Base-by-base conservation (phyloP, 2,888 invertebrate genomes). In the Petrolisthes manimaculis region DNA sequence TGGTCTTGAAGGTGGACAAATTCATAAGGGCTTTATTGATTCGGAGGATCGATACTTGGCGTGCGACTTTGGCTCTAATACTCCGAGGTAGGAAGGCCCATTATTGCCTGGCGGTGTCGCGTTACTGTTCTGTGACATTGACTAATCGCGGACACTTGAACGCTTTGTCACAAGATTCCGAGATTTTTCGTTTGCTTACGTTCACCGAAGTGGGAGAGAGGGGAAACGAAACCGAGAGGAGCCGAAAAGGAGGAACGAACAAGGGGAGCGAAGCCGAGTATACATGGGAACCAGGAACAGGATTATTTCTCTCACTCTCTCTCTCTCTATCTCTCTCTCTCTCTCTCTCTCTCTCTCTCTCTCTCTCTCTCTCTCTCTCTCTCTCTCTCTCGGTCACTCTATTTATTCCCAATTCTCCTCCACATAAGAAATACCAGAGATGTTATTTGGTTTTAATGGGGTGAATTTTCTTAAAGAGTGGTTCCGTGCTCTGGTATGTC, bases 21-120 rank as follows among this genome's bases (percentile, higher is more conserved):
- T 83, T 87, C 87, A 83, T 87, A 87, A 87, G 87, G 83, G 21
- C 74, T 83, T 79, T 87, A 87, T 87, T 87, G 87, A 87, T 87
- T 87, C 74, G 51, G 56, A n/a, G 75, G 83, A 71, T 83, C 87
- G 83, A 87, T 87, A 56, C n/a, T 56, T 51, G 21, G 56, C 61
- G n/a, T n/a, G 87, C 18, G 24, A 87, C 14, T 54, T 24, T 54
- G 55, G 74, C 80, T 80, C 83, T 56, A 71, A 54, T 54, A 54
- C 8, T 56, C 56, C 14, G 8, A 51, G 51, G 51, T 12, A 37
- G 9, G 54, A 56, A 56, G 71, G 83, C 55, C 4, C 0, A n/a
- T 55, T 71, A 69, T 84, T 5, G 83, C n/a, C 53, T 80, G 87
- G 18, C 56, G n/a, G 83, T 51, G 18, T 69, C 83, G 69, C 79